These are phyloP conservation scores for Cossypha dichroa DNA, from an alignment of 2,797 vertebrate species.

Conservation along the genomic window DNA sequence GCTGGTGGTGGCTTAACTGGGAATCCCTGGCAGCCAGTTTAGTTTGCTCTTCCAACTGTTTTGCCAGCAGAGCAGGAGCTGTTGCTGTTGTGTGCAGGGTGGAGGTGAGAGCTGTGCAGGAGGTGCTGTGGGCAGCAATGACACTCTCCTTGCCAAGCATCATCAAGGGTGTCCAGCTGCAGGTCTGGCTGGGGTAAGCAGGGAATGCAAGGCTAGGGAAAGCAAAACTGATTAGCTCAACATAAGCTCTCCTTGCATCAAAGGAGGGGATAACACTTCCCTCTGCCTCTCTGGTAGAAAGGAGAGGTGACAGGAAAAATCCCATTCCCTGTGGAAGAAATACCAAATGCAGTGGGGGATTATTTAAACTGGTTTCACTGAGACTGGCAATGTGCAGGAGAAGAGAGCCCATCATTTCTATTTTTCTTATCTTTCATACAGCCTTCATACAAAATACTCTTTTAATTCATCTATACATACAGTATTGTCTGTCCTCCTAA, in stretches of 20 bases:
- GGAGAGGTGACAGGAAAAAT: not conserved
- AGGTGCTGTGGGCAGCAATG: accelerated
- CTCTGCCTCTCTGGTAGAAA: not conserved
- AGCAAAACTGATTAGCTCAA: constrained; percentile 5
- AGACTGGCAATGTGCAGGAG: accelerated
- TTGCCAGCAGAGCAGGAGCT: not conserved
- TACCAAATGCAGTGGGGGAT: not conserved
- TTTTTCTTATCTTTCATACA: not conserved
- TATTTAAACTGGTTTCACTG: not conserved
- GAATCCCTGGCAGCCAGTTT: not conserved
- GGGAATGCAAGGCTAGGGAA: not conserved
- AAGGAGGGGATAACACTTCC: not conserved
- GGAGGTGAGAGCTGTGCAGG: not conserved
- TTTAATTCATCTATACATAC: not conserved
- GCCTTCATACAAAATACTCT: not conserved
- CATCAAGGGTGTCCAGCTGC: not conserved
- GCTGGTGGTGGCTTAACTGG: not conserved
- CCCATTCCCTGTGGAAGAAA: not conserved
- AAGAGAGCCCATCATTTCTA: not conserved
- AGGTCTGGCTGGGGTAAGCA: not conserved
- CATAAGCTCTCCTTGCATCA: not conserved
- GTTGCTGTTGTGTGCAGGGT: not conserved
- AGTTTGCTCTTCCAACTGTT: not conserved
- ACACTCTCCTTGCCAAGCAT: not conserved
- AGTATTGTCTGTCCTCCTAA: not conserved